phyloP scores from a whole-genome alignment of 2,113 vertebrate genomes.

The Cyanoramphus novaezelandiae region DNA sequence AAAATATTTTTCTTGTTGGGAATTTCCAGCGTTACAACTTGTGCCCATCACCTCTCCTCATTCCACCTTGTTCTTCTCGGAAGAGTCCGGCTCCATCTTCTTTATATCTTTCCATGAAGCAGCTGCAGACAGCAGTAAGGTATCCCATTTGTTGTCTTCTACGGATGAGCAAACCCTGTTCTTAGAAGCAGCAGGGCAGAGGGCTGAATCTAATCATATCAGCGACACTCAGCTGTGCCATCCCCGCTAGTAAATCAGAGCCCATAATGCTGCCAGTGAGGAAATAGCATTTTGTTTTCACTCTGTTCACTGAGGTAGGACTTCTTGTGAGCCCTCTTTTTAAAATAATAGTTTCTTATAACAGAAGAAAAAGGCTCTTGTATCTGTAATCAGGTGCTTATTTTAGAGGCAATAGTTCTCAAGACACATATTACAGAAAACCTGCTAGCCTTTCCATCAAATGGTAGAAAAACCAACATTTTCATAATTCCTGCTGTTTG shows the following conservation, averaged over 20 bases:
- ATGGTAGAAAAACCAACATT: background rate
- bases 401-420: background rate
- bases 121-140: background rate
- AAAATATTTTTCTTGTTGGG: background rate
- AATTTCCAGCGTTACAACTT: background rate
- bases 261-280: background rate
- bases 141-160: background rate
- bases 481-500: background rate
- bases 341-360: background rate
- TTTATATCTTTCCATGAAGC: background rate
- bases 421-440: background rate
- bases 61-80: background rate
- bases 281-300: background rate
- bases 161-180: background rate
- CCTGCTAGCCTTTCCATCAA: background rate
- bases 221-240: too few species aligned
- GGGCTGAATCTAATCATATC: background rate
- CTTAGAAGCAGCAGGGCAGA: background rate
- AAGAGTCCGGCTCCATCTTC: background rate
- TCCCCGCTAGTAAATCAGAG: background rate
- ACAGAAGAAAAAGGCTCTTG: background rate
- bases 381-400: background rate
- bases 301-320: background rate
- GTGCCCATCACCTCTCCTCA: background rate
- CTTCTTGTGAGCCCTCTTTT: background rate